phyloP scores from a whole-genome alignment of 2,797 vertebrate genomes.

The Clarias platycephalus region DNA sequence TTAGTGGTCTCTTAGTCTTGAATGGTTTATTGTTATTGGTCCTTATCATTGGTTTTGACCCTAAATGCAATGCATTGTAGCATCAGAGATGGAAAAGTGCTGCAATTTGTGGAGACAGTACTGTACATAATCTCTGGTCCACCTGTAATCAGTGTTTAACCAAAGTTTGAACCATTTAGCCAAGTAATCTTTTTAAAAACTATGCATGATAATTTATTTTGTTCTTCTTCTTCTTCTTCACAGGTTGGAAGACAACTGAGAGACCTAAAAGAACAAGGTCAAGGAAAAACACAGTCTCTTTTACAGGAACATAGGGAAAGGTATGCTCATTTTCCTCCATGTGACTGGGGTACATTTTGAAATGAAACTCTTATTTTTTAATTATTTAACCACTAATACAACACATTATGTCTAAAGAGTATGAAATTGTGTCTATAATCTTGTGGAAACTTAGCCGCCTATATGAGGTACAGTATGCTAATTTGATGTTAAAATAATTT shows the following conservation, averaged over 20 bases:
- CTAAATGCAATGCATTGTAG: not conserved
- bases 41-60: not conserved
- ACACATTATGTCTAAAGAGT: not conserved
- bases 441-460: not conserved
- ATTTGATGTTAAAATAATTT: not conserved
- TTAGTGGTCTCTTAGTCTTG: not conserved
- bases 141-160: not conserved
- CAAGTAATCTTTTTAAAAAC: not conserved
- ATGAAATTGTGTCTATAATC: not conserved
- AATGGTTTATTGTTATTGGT: not conserved
- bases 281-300: slow-evolving; percentile 61
- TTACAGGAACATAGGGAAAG: slow-evolving; percentile 70
- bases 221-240: not conserved
- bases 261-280: slow-evolving; percentile 62
- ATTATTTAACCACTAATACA: not conserved
- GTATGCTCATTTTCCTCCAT: slow-evolving; percentile 57
- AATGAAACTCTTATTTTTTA: not conserved
- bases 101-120: not conserved
- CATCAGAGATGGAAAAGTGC: not conserved
- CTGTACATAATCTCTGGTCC: not conserved
- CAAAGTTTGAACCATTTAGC: not conserved
- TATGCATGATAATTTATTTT: not conserved
- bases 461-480: not conserved
- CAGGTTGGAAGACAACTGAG: slow-evolving; percentile 70
- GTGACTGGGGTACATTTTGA: not conserved